Percentiles rank a stretch among this genome's conserved stretches.
Evolutionary conservation across 2,888 invertebrate species (phyloP).

Genomic region (Xanthostigma xanthostigma): DNA sequence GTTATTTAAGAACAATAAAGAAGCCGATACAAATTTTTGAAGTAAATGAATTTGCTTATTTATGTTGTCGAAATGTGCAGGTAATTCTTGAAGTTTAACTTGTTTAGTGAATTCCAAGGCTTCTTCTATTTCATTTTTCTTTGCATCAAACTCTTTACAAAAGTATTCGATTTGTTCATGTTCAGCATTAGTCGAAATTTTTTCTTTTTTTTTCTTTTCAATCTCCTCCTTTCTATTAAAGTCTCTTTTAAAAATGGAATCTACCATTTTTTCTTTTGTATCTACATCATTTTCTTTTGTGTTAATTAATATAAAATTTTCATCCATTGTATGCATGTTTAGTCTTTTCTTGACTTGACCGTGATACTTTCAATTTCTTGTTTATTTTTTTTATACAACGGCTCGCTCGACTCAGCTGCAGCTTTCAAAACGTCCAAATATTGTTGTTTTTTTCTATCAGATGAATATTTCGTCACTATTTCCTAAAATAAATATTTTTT

Average conservation of each 20-base stretch:
- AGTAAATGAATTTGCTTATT: constrained; percentile 57
- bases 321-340: no score
- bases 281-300: constrained; percentile 17
- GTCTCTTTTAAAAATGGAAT: constrained; percentile 36
- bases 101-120: constrained; percentile 36
- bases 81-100: constrained; percentile 34
- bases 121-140: constrained; percentile 47
- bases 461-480: constrained; percentile 20
- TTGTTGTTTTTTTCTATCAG: constrained; percentile 21
- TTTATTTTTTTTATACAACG: constrained; percentile 30
- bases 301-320: no score
- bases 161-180: constrained; percentile 58
- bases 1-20: constrained; percentile 63
- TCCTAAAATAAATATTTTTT: no score
- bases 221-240: constrained; percentile 48
- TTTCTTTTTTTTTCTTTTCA: constrained; percentile 47
- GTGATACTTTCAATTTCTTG: constrained; percentile 29
- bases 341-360: constrained; percentile 1
- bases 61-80: constrained; percentile 49
- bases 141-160: constrained; percentile 49
- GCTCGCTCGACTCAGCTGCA: constrained; percentile 31
- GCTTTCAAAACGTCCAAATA: constrained; percentile 31
- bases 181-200: constrained; percentile 42
- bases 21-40: constrained; percentile 65
- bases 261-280: constrained; percentile 28